phyloP scores from a whole-genome alignment of 2,888 invertebrate species.

The Pteria penguin region DNA sequence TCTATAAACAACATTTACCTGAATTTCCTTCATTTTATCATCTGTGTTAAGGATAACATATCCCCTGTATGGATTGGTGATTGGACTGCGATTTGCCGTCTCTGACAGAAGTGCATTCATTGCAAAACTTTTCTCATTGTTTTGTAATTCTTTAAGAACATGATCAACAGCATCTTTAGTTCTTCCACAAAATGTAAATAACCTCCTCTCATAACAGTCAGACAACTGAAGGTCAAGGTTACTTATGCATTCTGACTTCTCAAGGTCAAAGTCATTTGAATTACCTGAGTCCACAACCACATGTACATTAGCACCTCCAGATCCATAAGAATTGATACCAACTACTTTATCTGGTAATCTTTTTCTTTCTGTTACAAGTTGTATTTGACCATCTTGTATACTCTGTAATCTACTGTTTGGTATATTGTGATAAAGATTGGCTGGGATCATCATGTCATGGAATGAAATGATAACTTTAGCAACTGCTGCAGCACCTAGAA shows the following conservation, averaged over 20 bases:
- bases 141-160: slow-evolving; percentile 88
- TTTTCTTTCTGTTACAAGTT: slow-evolving; percentile 89
- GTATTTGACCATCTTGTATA: slow-evolving; percentile 87
- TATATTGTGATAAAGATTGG: slow-evolving; percentile 91
- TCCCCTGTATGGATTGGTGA: slow-evolving; percentile 90
- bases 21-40: slow-evolving; percentile 61
- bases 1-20: slow-evolving; percentile 50
- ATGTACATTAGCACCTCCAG: slow-evolving; percentile 87
- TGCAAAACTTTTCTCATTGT: slow-evolving; percentile 78
- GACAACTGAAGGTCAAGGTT: slow-evolving; percentile 77
- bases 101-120: slow-evolving; percentile 74
- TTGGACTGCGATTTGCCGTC: slow-evolving; percentile 81
- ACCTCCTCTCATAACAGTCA: slow-evolving; percentile 81
- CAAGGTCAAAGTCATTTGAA: slow-evolving; percentile 41
- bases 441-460: slow-evolving; percentile 93
- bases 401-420: slow-evolving; percentile 95
- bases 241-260: too few relatives aligned
- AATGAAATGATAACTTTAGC: slow-evolving; percentile 96
- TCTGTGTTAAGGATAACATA: slow-evolving; percentile 85
- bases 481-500: slow-evolving; percentile 89
- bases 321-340: slow-evolving; percentile 97
- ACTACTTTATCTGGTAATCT: slow-evolving; percentile 95
- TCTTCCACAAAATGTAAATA: slow-evolving; percentile 90
- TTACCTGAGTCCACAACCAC: slow-evolving; percentile 81
- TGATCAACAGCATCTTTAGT: slow-evolving; percentile 88